Conservation (phyloP, 2,113 vertebrate genomes). For the Ivindomyrus marchei region DNA sequence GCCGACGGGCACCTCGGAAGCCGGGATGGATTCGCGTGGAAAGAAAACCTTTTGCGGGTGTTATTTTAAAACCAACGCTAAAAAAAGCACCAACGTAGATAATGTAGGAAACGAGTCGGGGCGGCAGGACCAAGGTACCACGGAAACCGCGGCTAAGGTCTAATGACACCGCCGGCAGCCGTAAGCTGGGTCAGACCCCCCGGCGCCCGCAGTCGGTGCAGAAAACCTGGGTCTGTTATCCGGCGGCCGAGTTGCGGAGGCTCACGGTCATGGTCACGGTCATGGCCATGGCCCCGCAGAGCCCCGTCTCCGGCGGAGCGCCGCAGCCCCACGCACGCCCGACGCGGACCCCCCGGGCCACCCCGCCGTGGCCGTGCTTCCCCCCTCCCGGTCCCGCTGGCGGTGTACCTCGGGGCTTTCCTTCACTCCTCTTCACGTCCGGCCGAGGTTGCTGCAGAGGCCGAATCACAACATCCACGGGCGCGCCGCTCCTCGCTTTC, state of each 20-base stretch:
- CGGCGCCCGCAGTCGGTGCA: background rate
- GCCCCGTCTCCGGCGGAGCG: background rate
- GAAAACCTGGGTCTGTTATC: background rate
- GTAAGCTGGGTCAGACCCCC: background rate
- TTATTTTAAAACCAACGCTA: background rate
- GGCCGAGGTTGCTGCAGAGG: background rate
- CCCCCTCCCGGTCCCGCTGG: background rate
- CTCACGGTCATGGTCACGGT: background rate
- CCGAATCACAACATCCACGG: background rate
- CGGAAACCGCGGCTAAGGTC: no score
- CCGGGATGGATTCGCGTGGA: background rate
- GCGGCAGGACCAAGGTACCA: background rate
- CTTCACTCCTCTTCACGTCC: background rate
- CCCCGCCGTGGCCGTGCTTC: background rate
- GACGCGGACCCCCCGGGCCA: background rate
- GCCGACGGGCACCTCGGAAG: background rate
- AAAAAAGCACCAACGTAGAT: background rate
- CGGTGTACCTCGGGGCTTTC: background rate
- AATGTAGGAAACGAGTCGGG: background rate
- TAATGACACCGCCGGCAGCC: background rate
- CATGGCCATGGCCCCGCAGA: no score
- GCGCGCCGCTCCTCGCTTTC: background rate
- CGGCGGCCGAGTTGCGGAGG: background rate
- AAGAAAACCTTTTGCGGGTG: background rate
- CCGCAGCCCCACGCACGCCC: background rate